phyloP scores from a whole-genome alignment of 2,888 invertebrate species.

The Phasia obesa region DNA sequence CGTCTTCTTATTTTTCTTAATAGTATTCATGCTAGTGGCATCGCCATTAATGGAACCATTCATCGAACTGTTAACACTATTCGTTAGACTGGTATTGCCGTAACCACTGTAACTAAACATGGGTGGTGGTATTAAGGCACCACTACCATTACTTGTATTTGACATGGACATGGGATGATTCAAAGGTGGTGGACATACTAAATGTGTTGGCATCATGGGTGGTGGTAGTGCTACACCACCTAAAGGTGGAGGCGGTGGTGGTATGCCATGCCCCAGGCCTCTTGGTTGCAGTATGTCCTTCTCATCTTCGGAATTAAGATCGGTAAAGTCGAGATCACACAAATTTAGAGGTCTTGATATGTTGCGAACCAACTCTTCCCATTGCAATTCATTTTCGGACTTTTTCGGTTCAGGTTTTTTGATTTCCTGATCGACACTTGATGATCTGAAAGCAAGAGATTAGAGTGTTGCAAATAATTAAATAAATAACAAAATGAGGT shows the following conservation, averaged over 20 bases:
- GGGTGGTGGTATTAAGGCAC: constrained; percentile 83
- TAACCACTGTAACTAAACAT: constrained; percentile 82
- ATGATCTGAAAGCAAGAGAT: constrained; percentile 83
- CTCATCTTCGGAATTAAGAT: constrained; percentile 94
- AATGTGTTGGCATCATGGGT: constrained; percentile 81
- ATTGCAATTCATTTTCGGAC: constrained; percentile 96
- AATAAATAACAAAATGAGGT: too few relatives aligned
- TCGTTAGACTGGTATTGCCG: constrained; percentile 77
- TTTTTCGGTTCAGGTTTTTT: constrained; percentile 89
- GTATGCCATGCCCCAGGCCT: constrained; percentile 86
- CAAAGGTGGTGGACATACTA: constrained; percentile 83
- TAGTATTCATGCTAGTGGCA: constrained; percentile 80
- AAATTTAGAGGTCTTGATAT: constrained; percentile 90
- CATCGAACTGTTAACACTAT: constrained; percentile 79
- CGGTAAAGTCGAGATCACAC: constrained; percentile 98
- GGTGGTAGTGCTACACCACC: constrained; percentile 83
- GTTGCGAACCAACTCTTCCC: constrained; percentile 94
- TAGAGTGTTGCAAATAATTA: not conserved
- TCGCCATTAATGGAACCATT: constrained; percentile 80
- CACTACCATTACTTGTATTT: constrained; percentile 77
- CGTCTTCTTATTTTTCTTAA: constrained; percentile 96
- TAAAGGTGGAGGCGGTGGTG: constrained; percentile 91
- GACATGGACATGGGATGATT: constrained; percentile 78
- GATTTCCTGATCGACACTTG: constrained; percentile 88
- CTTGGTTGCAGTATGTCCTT: constrained; percentile 89